These are phyloP conservation scores for Drosophila subpulchrella DNA, from an alignment of 1,140 invertebrate genomes.

Conservation along the genomic window DNA sequence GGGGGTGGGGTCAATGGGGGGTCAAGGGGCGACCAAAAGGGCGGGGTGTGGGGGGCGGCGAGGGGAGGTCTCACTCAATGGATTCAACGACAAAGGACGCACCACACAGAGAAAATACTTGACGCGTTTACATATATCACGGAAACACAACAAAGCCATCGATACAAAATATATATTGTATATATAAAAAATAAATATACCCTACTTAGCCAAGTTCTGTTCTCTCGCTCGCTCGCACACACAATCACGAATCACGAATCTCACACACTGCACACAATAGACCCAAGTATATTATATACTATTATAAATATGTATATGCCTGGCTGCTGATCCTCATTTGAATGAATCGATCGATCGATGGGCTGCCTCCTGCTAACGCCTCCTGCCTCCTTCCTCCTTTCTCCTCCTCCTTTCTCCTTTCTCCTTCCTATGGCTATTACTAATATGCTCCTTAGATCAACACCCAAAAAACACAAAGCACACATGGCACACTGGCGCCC, in stretches of 20 bases:
- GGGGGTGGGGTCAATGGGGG: no score
- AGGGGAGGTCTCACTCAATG: conserved; percentile 39
- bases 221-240: conserved; percentile 35
- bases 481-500: conserved; percentile 24
- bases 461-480: conserved; percentile 10
- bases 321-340: conserved; percentile 47
- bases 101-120: conserved; percentile 21
- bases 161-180: conserved; percentile 74
- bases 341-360: conserved; percentile 67
- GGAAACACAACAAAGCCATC: conserved; percentile 81
- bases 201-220: conserved; percentile 70
- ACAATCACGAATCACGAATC: conserved; percentile 2
- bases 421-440: conserved; percentile 7
- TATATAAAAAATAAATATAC: conserved; percentile 75
- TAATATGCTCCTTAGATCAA: conserved; percentile 2
- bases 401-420: neutral
- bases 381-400: conserved; percentile 5
- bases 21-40: neutral
- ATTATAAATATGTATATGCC: conserved; percentile 51
- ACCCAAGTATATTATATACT: conserved; percentile 31
- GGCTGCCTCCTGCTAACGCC: conserved; percentile 48
- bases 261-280: conserved; percentile 27
- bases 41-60: conserved; percentile 5
- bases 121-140: conserved; percentile 79
- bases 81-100: conserved; percentile 31